Evolutionary conservation across 2,113 vertebrate species (phyloP).

Genomic region (Rafetus swinhoei): DNA sequence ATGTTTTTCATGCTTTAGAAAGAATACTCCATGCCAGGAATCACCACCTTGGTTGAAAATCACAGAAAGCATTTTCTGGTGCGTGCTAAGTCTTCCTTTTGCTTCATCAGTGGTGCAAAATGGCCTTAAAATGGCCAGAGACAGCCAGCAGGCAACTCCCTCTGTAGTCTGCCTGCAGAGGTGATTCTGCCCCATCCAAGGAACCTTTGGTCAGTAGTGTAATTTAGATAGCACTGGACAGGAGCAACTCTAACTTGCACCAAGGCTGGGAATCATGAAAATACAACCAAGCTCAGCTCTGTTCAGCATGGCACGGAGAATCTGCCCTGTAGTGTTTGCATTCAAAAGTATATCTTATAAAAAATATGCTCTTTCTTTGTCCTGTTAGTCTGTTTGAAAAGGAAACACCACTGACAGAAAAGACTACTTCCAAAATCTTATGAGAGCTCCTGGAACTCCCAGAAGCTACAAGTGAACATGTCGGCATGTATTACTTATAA

Average conservation of each 20-base stretch:
- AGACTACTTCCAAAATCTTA: background rate
- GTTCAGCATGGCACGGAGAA: rapidly evolving
- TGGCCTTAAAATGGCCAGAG: background rate
- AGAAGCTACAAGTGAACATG: background rate
- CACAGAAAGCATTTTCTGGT: background rate
- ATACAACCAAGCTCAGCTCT: background rate
- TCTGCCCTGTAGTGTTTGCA: background rate
- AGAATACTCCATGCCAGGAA: rapidly evolving
- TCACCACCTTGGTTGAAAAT: constrained; percentile 14
- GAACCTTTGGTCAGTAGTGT: background rate
- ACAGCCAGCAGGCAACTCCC: background rate
- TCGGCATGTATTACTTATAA: background rate
- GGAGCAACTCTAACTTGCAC: background rate
- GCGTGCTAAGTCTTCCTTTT: background rate
- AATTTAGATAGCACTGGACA: background rate
- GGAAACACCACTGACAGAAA: background rate
- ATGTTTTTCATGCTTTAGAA: background rate
- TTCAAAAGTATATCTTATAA: background rate
- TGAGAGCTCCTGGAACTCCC: background rate
- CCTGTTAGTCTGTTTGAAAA: background rate
- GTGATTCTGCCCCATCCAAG: rapidly evolving
- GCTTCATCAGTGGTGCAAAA: background rate
- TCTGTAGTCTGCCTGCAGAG: background rate
- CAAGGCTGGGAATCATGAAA: background rate
- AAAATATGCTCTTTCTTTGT: background rate